Evolutionary conservation across 2,888 invertebrate genomes (phyloP).

Genomic region (Philhelius pedissequus): DNA sequence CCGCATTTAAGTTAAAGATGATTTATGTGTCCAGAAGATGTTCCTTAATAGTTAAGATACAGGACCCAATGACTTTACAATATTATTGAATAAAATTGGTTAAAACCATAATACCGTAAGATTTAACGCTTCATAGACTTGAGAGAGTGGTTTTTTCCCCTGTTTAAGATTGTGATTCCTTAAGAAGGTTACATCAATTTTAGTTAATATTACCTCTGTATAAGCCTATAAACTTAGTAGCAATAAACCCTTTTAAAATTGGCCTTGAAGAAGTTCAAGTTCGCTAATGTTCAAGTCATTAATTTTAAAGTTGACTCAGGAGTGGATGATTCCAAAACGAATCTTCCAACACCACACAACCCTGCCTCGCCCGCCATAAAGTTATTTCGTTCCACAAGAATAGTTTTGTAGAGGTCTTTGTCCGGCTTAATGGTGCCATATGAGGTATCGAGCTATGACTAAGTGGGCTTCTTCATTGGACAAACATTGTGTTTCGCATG

Average conservation of each 20-base stretch:
- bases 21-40: neutral
- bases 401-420: slow-evolving; percentile 48
- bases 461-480: slow-evolving; percentile 34
- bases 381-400: neutral
- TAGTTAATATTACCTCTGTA: neutral
- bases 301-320: slow-evolving; percentile 58
- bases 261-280: slow-evolving; percentile 63
- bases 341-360: slow-evolving; percentile 24
- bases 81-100: too few species aligned
- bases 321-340: slow-evolving; percentile 46
- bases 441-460: slow-evolving; percentile 52
- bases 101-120: neutral
- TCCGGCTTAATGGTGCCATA: slow-evolving; percentile 44
- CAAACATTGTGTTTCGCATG: slow-evolving; percentile 48
- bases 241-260: slow-evolving; percentile 30
- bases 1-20: slow-evolving; percentile 43
- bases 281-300: slow-evolving; percentile 55
- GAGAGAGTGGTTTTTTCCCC: neutral
- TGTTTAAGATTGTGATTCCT: neutral
- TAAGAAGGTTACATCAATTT: slow-evolving; percentile 24
- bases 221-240: neutral
- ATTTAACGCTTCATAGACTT: neutral
- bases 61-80: neutral
- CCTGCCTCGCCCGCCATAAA: neutral
- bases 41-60: neutral